Base-by-base conservation (phyloP, 2,113 vertebrate species). In the Emydocephalus ijimae region DNA sequence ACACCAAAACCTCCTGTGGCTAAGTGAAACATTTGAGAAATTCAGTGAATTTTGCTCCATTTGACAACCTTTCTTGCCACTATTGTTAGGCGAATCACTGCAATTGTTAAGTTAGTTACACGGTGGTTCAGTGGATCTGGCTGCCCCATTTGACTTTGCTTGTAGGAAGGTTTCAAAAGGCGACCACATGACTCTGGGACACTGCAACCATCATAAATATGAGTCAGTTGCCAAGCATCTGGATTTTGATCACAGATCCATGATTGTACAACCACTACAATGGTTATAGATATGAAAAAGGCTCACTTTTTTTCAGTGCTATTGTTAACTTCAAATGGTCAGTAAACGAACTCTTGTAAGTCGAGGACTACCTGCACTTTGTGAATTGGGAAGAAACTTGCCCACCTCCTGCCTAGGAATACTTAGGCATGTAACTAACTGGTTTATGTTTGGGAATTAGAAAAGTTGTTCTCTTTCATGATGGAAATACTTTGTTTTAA, bases 401-500 rank as follows among this genome's bases (percentile, higher is more conserved):
- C 5, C 12, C 34, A 81, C 6, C 15, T 81, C 69, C n/a, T 81
- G 34, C 39, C 34, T 39, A 39, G 69, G 15, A 81, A 18, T 81
- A 81, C 14, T 81, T 81, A 81, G 6, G 34, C n/a, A 74, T 81
- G n/a, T 81, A 81, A 39, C 15, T 81, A 81, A 81, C 18, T 39
- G n/a, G 34, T 21, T 81, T 81, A 81, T 20, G 2, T 81, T 20
- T 81, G 18, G 6, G 6, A 9, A 81, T 81, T 39, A 6, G 0
- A 74, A 81, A 34, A 39, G 18, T 39, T 39, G 69, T 81, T 81
- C 6, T n/a, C 52, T 88, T 18, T 88, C 52, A 54, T n/a, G 50
- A 54, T 23, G 14, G 23, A 50, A 2, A 12, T 3, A 5, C 90
- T 92, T 94, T 94, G 88, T 89, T 91, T 94, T 2, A 96, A 92